A percentile compares a stretch with the other conserved stretches of the same genome.
Conservation (phyloP, 2,113 vertebrate genomes). For the Saimiri boliviensis region DNA sequence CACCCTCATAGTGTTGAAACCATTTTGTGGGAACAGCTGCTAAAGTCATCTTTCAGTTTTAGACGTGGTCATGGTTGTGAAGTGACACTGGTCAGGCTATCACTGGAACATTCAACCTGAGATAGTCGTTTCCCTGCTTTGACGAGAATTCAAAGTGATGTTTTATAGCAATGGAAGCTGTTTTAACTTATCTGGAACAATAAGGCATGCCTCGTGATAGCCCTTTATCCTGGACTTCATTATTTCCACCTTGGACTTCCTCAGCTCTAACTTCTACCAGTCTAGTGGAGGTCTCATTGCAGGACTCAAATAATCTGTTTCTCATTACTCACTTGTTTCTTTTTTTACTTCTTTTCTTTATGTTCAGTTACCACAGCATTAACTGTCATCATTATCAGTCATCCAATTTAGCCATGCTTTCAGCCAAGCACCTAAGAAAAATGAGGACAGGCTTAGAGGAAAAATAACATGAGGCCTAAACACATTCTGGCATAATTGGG, state of each 20-base stretch:
- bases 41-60: conserved; percentile 34
- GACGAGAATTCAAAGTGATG: conserved; percentile 62
- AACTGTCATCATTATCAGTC: conserved; percentile 3
- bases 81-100: neutral
- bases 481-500: neutral
- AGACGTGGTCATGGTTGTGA: neutral
- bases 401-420: neutral
- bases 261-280: neutral
- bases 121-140: conserved; percentile 7
- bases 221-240: conserved; percentile 49
- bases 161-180: conserved; percentile 34
- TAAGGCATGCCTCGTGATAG: conserved; percentile 13
- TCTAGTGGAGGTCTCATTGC: neutral
- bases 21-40: conserved; percentile 54
- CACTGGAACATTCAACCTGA: neutral
- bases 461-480: neutral
- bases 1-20: neutral
- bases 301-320: neutral
- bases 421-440: neutral
- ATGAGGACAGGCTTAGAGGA: neutral
- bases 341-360: conserved; percentile 17
- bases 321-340: conserved; percentile 43
- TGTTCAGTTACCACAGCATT: neutral
- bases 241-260: neutral
- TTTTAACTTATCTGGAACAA: conserved; percentile 54